Percentiles rank a stretch among this genome's conserved stretches.
Conservation (phyloP, 2,888 invertebrate species). For the Elmis aenea region DNA sequence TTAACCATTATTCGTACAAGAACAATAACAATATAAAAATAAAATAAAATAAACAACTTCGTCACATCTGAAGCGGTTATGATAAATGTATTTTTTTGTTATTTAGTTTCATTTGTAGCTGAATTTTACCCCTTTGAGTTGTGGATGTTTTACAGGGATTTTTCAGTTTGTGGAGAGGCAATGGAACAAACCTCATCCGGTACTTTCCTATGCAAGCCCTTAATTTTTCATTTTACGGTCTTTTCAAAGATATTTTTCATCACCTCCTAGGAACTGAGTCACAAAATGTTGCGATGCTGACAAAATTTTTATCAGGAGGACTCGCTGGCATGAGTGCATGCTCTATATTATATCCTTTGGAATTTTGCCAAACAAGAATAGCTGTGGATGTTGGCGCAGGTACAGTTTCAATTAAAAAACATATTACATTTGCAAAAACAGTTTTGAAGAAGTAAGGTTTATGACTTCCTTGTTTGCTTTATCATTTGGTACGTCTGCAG, state of each 20-base stretch:
- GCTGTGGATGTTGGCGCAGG: constrained; percentile 21
- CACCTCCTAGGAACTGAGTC: not conserved
- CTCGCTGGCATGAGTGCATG: constrained; percentile 18
- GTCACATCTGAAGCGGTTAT: too few species aligned
- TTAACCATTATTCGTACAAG: too few species aligned
- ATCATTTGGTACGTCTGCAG: too few species aligned
- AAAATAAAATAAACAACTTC: too few species aligned
- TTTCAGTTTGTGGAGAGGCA: constrained; percentile 25
- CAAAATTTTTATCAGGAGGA: constrained; percentile 18
- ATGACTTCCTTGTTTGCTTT: too few species aligned
- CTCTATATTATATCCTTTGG: constrained; percentile 19
- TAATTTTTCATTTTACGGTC: constrained; percentile 23
- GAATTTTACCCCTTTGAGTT: too few species aligned
- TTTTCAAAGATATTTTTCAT: constrained; percentile 7
- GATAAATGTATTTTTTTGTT: too few species aligned
- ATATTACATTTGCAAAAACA: not conserved
- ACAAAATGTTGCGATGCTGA: not conserved
- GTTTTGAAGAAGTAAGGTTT: too few species aligned
- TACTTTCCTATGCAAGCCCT: constrained; percentile 24
- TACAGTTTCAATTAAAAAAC: not conserved
- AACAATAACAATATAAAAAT: too few species aligned
- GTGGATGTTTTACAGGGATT: constrained; percentile 14
- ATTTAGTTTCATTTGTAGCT: too few species aligned
- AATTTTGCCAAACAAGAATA: constrained; percentile 24
- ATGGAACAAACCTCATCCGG: constrained; percentile 21